Percentiles rank a stretch among this genome's conserved stretches.
Evolutionary conservation across 2,888 invertebrate genomes (phyloP).

Genomic region (Cryptocephalus primarius): DNA sequence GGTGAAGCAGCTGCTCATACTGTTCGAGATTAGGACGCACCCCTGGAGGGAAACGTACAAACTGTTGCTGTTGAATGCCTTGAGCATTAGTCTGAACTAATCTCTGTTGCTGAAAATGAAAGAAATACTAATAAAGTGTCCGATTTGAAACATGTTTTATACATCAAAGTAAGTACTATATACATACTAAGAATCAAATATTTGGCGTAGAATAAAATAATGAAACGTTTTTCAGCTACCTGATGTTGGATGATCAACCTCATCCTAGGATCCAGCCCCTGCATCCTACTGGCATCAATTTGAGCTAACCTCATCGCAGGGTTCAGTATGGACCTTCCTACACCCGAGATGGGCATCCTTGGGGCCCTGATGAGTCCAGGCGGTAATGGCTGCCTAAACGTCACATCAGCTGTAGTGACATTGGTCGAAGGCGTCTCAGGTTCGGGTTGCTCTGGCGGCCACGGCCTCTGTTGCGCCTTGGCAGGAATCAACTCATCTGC

Average conservation of each 20-base stretch:
- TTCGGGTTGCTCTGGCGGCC: slow-evolving; percentile 39
- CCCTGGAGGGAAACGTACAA: slow-evolving; percentile 19
- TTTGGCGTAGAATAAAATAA: too few relatives aligned
- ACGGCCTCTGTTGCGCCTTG: slow-evolving; percentile 40
- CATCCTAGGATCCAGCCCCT: slow-evolving; percentile 43
- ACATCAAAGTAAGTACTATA: background rate
- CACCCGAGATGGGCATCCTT: slow-evolving; percentile 31
- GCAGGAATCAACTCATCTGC: slow-evolving; percentile 38
- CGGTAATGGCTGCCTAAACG: slow-evolving; percentile 51
- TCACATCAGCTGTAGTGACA: slow-evolving; percentile 13
- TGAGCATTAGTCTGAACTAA: slow-evolving; percentile 9
- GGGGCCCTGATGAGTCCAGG: slow-evolving; percentile 44
- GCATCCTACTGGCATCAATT: slow-evolving; percentile 37
- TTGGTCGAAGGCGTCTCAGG: slow-evolving; percentile 19
- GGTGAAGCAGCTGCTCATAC: slow-evolving; percentile 28
- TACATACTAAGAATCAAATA: too few relatives aligned
- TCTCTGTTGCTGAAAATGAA: slow-evolving; percentile 12
- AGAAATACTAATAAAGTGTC: slow-evolving; percentile 1
- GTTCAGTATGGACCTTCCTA: slow-evolving; percentile 25
- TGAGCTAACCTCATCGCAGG: slow-evolving; percentile 26
- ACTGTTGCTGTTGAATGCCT: slow-evolving; percentile 18
- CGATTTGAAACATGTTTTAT: background rate
- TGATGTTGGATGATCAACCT: slow-evolving; percentile 41
- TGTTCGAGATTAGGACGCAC: slow-evolving; percentile 27
- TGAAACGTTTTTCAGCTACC: slow-evolving; percentile 5